Conservation (phyloP, 2,797 vertebrate species). For the Tauraco hartlaubi region DNA sequence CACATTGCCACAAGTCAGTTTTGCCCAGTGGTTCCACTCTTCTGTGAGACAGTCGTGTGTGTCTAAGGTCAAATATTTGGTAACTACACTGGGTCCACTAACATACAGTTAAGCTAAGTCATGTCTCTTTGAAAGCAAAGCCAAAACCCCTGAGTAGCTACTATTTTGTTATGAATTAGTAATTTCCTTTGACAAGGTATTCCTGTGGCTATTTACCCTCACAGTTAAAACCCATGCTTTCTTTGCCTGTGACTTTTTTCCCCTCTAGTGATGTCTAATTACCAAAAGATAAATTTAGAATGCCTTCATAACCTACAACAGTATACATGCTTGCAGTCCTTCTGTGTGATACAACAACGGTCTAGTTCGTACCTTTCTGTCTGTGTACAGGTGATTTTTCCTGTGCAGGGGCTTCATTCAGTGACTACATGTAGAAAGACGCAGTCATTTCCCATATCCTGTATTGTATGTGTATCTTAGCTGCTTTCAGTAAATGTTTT, state of each 20-base stretch:
- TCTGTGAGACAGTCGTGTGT: rapidly evolving
- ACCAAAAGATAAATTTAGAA: neutral
- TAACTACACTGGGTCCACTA: neutral
- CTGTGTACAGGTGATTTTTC: neutral
- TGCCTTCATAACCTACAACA: neutral
- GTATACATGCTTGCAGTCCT: neutral
- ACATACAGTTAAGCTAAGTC: neutral
- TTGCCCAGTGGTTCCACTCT: neutral
- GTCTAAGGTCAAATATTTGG: neutral
- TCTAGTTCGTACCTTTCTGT: neutral
- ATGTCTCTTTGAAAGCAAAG: neutral
- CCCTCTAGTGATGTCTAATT: neutral
- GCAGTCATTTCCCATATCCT: neutral
- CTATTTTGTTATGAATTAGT: neutral
- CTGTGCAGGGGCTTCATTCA: neutral
- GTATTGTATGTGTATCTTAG: neutral
- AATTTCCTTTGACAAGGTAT: neutral
- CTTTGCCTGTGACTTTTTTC: neutral
- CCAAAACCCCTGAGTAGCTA: neutral
- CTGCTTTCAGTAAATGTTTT: neutral
- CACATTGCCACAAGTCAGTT: neutral
- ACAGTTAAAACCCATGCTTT: neutral
- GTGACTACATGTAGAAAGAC: neutral
- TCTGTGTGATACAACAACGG: neutral
- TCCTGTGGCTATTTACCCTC: neutral